Conservation (phyloP, 2,113 vertebrate genomes). For the Boleophthalmus pectinirostris region DNA sequence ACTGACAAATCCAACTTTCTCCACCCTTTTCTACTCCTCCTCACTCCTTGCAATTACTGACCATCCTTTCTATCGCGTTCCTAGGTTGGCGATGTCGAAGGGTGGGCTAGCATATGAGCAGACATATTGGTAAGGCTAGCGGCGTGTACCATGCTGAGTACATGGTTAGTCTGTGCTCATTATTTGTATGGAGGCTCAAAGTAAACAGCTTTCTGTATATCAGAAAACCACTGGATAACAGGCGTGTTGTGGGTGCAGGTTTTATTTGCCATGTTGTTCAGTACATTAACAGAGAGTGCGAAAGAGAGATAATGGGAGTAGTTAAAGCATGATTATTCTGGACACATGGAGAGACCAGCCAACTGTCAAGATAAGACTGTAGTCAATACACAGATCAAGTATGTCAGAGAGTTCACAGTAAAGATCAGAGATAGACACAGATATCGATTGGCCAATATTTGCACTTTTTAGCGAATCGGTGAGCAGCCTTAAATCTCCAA, state of each 20-base stretch:
- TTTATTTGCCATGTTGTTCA: slow-evolving; percentile 21
- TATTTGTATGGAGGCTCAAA: slow-evolving; percentile 45
- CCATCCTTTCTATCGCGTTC: slow-evolving; percentile 13
- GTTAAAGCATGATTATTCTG: slow-evolving; percentile 40
- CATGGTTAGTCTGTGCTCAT: slow-evolving; percentile 55
- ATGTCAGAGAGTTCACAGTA: background rate
- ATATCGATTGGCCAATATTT: no score
- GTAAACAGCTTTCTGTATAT: slow-evolving; percentile 51
- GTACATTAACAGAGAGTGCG: slow-evolving; percentile 5
- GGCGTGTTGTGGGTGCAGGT: slow-evolving; percentile 34
- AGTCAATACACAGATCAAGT: background rate
- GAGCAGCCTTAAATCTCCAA: no score
- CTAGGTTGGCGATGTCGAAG: slow-evolving; percentile 13
- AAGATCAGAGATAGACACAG: background rate
- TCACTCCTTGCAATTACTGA: slow-evolving; percentile 13
- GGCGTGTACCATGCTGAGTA: slow-evolving; percentile 46
- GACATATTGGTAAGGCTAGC: slow-evolving; percentile 53
- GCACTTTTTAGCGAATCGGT: no score
- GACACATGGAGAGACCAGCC: slow-evolving; percentile 19
- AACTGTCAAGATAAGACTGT: background rate
- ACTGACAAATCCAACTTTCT: slow-evolving; percentile 25
- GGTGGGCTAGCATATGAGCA: slow-evolving; percentile 3
- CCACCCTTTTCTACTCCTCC: slow-evolving; percentile 5
- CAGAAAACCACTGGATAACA: slow-evolving; percentile 44
- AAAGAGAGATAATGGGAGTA: background rate